phyloP scores from a whole-genome alignment of 2,113 vertebrate genomes.

The Solenodon paradoxus region DNA sequence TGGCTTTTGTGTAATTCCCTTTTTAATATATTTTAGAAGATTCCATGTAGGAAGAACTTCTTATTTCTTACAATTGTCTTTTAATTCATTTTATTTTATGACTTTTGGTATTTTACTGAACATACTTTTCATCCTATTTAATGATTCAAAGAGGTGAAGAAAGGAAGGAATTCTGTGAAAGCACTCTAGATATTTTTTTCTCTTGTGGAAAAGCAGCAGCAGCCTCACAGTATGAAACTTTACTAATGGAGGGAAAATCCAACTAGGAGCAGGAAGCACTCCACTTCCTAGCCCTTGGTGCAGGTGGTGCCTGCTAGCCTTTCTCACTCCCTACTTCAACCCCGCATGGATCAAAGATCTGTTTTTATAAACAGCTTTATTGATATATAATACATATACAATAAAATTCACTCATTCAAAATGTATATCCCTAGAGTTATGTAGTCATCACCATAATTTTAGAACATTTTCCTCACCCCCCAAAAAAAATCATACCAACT shows the following conservation, averaged over 20 bases:
- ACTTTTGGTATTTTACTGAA: neutral
- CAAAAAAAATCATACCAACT: neutral
- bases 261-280: neutral
- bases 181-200: neutral
- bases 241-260: neutral
- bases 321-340: neutral
- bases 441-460: neutral
- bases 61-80: neutral
- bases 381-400: neutral
- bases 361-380: neutral
- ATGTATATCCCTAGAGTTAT: neutral
- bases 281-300: neutral
- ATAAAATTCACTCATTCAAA: neutral
- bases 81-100: neutral
- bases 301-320: neutral
- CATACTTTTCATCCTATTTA: neutral
- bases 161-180: neutral
- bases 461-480: neutral
- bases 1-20: neutral
- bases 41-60: neutral
- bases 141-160: slow-evolving; percentile 11
- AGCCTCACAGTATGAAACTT: neutral
- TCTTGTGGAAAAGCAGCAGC: neutral
- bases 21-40: neutral
- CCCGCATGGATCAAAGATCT: neutral